These are phyloP conservation scores for Brachyhypopomus gauderio DNA, from an alignment of 2,113 vertebrate genomes.

Conservation along the genomic window DNA sequence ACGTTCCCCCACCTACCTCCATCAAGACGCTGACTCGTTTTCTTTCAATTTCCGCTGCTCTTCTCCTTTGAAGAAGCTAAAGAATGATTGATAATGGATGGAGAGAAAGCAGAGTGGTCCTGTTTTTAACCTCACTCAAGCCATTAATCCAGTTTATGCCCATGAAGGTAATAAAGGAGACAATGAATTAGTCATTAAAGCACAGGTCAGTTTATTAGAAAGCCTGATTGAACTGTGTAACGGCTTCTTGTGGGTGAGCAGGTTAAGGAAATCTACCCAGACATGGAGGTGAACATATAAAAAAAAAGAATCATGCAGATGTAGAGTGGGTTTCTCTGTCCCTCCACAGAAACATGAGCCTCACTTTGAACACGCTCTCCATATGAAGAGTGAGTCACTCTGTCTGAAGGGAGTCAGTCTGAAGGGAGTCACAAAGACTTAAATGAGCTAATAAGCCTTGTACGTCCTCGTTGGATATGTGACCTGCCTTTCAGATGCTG, in stretches of 20 bases:
- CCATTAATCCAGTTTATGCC: slow-evolving; percentile 81
- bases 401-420: not conserved
- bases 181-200: slow-evolving; percentile 81
- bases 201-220: slow-evolving; percentile 80
- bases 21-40: slow-evolving; percentile 76
- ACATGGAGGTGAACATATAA: slow-evolving; percentile 5
- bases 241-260: slow-evolving; percentile 65
- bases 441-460: slow-evolving; percentile 34
- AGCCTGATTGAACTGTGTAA: slow-evolving; percentile 80
- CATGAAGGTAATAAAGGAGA: slow-evolving; percentile 78
- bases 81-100: slow-evolving; percentile 77
- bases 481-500: slow-evolving; percentile 1
- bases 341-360: not conserved
- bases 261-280: slow-evolving; percentile 60
- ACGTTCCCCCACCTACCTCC: slow-evolving; percentile 54
- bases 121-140: slow-evolving; percentile 81
- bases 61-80: slow-evolving; percentile 70
- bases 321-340: slow-evolving; percentile 10
- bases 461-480: slow-evolving; percentile 16
- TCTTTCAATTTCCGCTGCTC: slow-evolving; percentile 74
- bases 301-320: slow-evolving; percentile 29
- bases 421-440: slow-evolving; percentile 12
- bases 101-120: slow-evolving; percentile 75
- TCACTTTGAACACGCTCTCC: slow-evolving; percentile 20
- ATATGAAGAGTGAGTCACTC: no score